Evolutionary conservation across 2,888 invertebrate species (phyloP).

Genomic region (Eupeodes latifasciatus): DNA sequence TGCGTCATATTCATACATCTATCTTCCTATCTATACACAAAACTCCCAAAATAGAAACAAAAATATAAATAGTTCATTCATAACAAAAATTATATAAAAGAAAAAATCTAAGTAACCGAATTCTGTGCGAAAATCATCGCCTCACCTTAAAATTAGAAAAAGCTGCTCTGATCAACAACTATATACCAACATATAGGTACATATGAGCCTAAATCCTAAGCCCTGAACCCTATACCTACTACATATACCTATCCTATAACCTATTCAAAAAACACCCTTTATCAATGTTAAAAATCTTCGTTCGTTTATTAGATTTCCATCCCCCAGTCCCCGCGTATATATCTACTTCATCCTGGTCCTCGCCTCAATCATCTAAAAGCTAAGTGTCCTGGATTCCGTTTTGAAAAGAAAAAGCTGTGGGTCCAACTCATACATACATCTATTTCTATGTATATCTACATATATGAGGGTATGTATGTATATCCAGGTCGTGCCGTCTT

Average conservation of each 20-base stretch:
- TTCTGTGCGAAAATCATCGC: background rate
- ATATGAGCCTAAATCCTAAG: too few relatives aligned
- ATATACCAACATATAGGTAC: too few relatives aligned
- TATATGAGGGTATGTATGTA: constrained; percentile 23
- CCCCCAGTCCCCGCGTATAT: background rate
- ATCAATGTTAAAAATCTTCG: constrained; percentile 31
- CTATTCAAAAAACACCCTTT: constrained; percentile 9
- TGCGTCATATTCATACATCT: background rate
- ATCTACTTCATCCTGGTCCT: background rate
- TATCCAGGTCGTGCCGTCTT: constrained; percentile 12
- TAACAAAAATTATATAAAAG: background rate
- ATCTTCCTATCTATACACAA: too few relatives aligned
- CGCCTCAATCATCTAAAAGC: constrained; percentile 3
- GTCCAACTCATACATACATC: constrained; percentile 11
- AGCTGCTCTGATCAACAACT: too few relatives aligned
- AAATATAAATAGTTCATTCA: too few relatives aligned
- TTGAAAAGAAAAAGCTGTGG: constrained; percentile 69
- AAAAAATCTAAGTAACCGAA: constrained; percentile 7
- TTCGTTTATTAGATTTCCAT: constrained; percentile 60
- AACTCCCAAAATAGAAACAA: too few relatives aligned
- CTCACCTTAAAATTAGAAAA: too few relatives aligned
- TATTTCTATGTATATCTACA: background rate
- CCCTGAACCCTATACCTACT: too few relatives aligned
- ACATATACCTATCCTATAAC: too few relatives aligned
- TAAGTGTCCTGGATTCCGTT: constrained; percentile 77